phyloP scores from a whole-genome alignment of 2,797 vertebrate genomes.

The Centropyge bicolor region DNA sequence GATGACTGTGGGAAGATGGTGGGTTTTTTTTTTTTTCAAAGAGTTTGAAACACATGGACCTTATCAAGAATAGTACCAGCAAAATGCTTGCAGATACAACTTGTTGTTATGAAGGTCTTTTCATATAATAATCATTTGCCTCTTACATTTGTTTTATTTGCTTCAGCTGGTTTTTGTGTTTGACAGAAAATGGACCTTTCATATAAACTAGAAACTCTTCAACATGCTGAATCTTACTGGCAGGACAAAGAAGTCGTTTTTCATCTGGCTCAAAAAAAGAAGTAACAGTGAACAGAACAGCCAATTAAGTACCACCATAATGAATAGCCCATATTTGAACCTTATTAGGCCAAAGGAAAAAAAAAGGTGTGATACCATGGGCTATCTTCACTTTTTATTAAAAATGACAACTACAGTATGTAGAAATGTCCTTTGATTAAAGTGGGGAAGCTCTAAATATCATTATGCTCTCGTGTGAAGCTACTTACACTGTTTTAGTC shows the following conservation, averaged over 20 bases:
- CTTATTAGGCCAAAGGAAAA: slow-evolving; percentile 4
- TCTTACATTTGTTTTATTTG: not conserved
- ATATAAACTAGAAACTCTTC: not conserved
- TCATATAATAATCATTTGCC: not conserved
- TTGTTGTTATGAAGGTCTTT: not conserved
- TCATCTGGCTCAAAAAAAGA: slow-evolving; percentile 20
- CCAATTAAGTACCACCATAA: slow-evolving; percentile 50
- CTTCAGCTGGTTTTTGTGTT: not conserved
- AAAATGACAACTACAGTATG: slow-evolving; percentile 59
- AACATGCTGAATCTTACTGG: not conserved
- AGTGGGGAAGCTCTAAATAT: slow-evolving; percentile 63
- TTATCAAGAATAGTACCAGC: not conserved
- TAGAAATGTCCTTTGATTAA: slow-evolving; percentile 63
- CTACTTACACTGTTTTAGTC: slow-evolving; percentile 71
- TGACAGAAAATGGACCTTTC: not conserved
- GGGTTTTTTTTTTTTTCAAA: slow-evolving; percentile 25
- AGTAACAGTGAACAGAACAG: slow-evolving; percentile 20
- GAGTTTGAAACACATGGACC: not conserved
- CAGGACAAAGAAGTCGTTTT: slow-evolving; percentile 8
- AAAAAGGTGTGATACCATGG: slow-evolving; percentile 28
- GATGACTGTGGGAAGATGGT: slow-evolving; percentile 30
- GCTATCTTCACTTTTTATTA: slow-evolving; percentile 60
- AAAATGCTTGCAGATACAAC: not conserved
- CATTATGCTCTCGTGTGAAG: slow-evolving; percentile 58
- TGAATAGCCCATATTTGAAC: slow-evolving; percentile 50